These are phyloP conservation scores for Neoitamus cyanurus DNA, from an alignment of 2,888 invertebrate species.

Conservation along the genomic window DNA sequence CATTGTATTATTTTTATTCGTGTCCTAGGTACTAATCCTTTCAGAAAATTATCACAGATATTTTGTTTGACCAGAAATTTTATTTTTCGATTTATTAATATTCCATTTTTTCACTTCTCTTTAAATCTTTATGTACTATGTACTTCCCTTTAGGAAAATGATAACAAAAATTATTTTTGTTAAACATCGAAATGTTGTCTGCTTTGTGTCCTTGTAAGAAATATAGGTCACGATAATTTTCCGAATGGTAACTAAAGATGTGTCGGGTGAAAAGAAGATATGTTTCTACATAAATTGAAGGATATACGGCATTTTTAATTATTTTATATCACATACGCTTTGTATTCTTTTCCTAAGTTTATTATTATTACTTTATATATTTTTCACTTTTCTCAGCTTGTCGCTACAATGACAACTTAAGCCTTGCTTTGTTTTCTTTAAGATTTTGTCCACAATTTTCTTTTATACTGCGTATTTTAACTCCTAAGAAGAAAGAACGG, in stretches of 20 bases:
- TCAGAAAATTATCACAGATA: constrained; percentile 54
- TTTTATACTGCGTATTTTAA: background rate
- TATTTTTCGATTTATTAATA: constrained; percentile 1
- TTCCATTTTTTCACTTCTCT: background rate
- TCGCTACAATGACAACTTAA: background rate
- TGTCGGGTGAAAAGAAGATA: background rate
- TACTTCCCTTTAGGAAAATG: constrained; percentile 2
- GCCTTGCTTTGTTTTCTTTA: background rate
- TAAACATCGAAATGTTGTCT: background rate
- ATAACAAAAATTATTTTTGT: background rate
- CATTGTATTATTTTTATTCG: constrained; percentile 28
- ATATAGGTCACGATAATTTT: constrained; percentile 43
- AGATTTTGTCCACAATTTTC: background rate
- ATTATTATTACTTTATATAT: constrained; percentile 11
- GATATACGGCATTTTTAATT: constrained; percentile 10
- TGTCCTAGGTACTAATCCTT: constrained; percentile 47
- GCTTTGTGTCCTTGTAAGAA: background rate
- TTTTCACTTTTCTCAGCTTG: constrained; percentile 11
- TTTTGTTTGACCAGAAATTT: constrained; percentile 50
- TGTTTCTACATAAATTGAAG: background rate
- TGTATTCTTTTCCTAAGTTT: constrained; percentile 30
- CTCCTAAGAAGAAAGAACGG: background rate
- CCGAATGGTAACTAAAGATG: constrained; percentile 37
- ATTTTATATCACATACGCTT: constrained; percentile 47
- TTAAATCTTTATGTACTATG: constrained; percentile 29